phyloP scores from a whole-genome alignment of 2,113 vertebrate species.

The Alligator sinensis region DNA sequence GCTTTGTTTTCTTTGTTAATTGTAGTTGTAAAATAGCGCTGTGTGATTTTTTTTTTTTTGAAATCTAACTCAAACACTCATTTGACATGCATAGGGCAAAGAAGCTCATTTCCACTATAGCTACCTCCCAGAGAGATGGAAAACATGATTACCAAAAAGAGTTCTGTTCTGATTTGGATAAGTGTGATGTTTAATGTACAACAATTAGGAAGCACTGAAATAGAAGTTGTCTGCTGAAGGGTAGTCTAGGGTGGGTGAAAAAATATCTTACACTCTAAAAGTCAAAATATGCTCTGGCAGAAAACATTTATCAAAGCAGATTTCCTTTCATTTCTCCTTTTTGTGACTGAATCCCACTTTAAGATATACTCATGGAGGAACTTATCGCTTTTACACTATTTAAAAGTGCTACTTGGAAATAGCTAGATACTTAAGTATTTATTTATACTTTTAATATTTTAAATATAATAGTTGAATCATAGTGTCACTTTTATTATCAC shows the following conservation, averaged over 20 bases:
- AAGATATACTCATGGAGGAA: background rate
- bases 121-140: background rate
- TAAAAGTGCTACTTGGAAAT: background rate
- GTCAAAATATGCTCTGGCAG: background rate
- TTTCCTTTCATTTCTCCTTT: background rate
- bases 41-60: background rate
- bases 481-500: background rate
- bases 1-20: background rate
- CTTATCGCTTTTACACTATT: background rate
- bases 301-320: background rate
- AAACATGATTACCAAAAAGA: background rate
- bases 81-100: background rate
- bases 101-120: background rate
- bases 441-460: background rate
- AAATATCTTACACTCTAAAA: background rate
- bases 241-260: background rate
- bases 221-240: background rate
- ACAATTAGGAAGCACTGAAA: background rate
- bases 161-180: background rate
- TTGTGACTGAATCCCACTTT: background rate
- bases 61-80: background rate
- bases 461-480: background rate
- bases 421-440: background rate
- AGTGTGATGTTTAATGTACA: background rate
- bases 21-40: background rate